Evolutionary conservation across 2,888 invertebrate species (phyloP).

Genomic region (Idaea aversata): DNA sequence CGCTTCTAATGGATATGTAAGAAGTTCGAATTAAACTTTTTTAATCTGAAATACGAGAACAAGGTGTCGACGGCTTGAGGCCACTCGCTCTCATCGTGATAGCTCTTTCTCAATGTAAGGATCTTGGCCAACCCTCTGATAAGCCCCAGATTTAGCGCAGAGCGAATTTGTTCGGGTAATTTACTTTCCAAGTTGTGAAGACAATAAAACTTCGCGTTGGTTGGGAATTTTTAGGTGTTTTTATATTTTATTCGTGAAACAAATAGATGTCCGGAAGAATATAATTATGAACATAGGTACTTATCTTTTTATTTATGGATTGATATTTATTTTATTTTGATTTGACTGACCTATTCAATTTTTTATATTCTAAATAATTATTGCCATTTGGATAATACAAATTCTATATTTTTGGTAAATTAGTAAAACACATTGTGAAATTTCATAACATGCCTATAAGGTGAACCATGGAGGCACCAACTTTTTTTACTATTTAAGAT

Average conservation of each 20-base stretch:
- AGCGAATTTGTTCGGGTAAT: conserved; percentile 77
- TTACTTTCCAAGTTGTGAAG: conserved; percentile 74
- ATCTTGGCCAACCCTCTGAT: conserved; percentile 64
- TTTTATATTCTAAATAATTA: too few relatives aligned
- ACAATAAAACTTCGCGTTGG: conserved; percentile 71
- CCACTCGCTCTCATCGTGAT: conserved; percentile 63
- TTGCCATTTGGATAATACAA: too few relatives aligned
- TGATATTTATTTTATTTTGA: too few relatives aligned
- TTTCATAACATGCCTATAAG: too few relatives aligned
- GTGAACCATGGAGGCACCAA: too few relatives aligned
- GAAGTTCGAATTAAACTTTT: conserved; percentile 69
- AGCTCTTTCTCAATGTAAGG: conserved; percentile 72
- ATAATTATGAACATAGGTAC: neutral
- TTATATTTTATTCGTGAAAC: conserved; percentile 4
- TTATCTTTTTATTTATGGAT: too few relatives aligned
- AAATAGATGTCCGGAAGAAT: neutral
- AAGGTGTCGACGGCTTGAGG: conserved; percentile 65
- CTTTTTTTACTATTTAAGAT: too few relatives aligned
- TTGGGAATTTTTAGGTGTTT: conserved; percentile 28
- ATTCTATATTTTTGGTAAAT: too few relatives aligned
- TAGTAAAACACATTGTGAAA: too few relatives aligned
- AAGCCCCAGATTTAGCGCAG: conserved; percentile 74
- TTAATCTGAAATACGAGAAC: conserved; percentile 55
- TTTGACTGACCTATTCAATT: too few relatives aligned
- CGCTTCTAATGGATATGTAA: conserved; percentile 43